Conservation (phyloP, 2,797 vertebrate genomes). For the Enteromius anoplus region DNA sequence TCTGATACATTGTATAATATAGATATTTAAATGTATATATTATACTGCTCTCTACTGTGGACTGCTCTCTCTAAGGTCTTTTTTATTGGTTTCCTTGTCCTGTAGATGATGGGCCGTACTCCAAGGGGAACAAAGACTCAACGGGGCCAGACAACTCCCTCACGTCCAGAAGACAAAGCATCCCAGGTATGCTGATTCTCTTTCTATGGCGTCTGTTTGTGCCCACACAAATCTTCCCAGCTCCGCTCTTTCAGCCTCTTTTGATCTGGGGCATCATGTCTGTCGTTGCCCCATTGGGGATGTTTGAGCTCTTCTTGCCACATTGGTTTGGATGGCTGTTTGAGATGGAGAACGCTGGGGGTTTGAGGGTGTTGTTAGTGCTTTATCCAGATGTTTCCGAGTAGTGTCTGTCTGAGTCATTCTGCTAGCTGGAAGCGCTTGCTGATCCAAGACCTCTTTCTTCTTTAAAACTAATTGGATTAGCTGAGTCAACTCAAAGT, state of each 20-base stretch:
- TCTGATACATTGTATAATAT: too few relatives aligned
- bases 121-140: constrained; percentile 87
- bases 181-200: constrained; percentile 84
- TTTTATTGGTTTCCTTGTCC: constrained; percentile 21
- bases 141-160: constrained; percentile 82
- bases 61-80: not conserved
- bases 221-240: constrained; percentile 22
- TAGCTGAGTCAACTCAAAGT: constrained; percentile 30
- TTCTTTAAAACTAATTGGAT: constrained; percentile 25
- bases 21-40: too few relatives aligned
- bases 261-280: constrained; percentile 50
- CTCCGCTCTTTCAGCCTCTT: constrained; percentile 5
- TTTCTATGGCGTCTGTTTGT: not conserved
- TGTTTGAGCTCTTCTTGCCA: constrained; percentile 46
- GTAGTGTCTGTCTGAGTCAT: constrained; percentile 30
- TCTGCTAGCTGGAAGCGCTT: constrained; percentile 19
- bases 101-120: constrained; percentile 93
- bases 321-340: constrained; percentile 28
- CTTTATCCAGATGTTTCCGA: constrained; percentile 40
- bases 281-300: constrained; percentile 10
- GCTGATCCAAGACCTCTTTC: constrained; percentile 20
- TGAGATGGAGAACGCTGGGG: constrained; percentile 32
- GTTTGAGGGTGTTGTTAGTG: constrained; percentile 26
- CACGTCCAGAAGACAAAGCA: constrained; percentile 90
- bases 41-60: too few relatives aligned